Base-by-base conservation (phyloP, 2,888 invertebrate species). In the Polyploca ridens region DNA sequence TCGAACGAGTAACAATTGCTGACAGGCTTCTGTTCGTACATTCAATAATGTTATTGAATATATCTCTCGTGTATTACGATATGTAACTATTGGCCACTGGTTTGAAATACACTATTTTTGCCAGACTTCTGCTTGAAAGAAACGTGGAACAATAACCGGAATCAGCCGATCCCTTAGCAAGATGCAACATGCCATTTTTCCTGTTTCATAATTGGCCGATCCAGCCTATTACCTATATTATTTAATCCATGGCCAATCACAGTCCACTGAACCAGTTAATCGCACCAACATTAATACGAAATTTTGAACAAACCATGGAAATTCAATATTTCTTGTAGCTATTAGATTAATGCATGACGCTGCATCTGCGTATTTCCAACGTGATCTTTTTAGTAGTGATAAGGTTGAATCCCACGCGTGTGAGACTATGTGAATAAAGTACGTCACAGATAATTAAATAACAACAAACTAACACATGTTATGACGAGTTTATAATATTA, bases 401-500 rank as follows among this genome's bases (percentile, higher is more conserved):
- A 16, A 6, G 6, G 1, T 10, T 8, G 49, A n/a, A 49, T 16
- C 7, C 13, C 49, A 16, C 19, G 16, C 54, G 54, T 19, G 54
- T 19, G 10, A 2, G 10, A 16, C 8, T 54, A 54, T 19, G 54
- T 54, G 19, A 16, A 54, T 19, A 19, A 54, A 54, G 19, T 19
- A 54, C 54, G 54, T 54, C 54, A 54, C 19, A 54, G 6, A 16
- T 4, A 19, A 8, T 19, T 54, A 8, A 54, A 54, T 54, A 19
- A 54, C n/a, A 54, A 19, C 19, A 54, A 54, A 54, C 16, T 54
- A 54, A 60, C 59, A 60, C 35, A 38, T 38, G 59, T 60, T 16
- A 16, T 38, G 59, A 60, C 59, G 59, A 38, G n/a, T 16, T 10
- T 54, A 44, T 41, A 10, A 58, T n/a, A 54, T n/a, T 54, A 54